Evolutionary conservation across 2,113 vertebrate genomes (phyloP), one percentile per base, ranked within the genome.

Genomic region (Gorsachius goisagi): DNA sequence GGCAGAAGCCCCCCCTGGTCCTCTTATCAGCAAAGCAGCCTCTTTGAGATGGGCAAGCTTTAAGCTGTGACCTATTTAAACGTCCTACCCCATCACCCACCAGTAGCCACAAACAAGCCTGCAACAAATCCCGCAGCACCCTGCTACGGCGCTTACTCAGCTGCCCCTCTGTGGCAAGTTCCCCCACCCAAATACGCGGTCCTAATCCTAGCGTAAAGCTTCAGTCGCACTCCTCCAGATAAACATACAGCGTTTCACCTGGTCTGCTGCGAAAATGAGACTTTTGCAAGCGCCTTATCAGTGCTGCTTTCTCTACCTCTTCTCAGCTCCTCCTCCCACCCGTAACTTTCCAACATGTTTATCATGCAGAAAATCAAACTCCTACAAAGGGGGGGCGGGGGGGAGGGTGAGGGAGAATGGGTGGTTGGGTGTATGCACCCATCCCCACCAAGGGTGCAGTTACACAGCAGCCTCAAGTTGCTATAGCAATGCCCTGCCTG

Each of bases 281-380:
- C 84, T 60, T 68, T 39, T 45, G 27, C 59, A 55, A 95, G 55
- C 16, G 41, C n/a, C 15, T 77, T 92, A 85, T 80, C 49, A 6
- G n/a, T 10, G 17, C 59, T 58, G 41, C 58, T 95, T 88, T 88
- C 85, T 68, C 52, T 89, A 52, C 69, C 12, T 77, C 68, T 77
- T n/a, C 81, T 60, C 87, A 60, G 60, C 33, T 81, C 44, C 69
- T 75, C 89, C 84, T 96, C 89, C 89, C 74, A 87, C 94, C 85
- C 62, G 0, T 85, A 94, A 94, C 87, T 95, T 96, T 79, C 15
- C 62, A 91, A 62, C 30, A 2, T 22, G 50, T 88, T 95, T 95
- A 62, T 73, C 35, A 7, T 2, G 7, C 20, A 52, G 81, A 93
- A 88, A 89, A 90, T 79, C 84, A 32, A 76, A 93, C 85, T 96